Evolutionary conservation across 2,797 vertebrate species (phyloP).

Genomic region (Channa striata): DNA sequence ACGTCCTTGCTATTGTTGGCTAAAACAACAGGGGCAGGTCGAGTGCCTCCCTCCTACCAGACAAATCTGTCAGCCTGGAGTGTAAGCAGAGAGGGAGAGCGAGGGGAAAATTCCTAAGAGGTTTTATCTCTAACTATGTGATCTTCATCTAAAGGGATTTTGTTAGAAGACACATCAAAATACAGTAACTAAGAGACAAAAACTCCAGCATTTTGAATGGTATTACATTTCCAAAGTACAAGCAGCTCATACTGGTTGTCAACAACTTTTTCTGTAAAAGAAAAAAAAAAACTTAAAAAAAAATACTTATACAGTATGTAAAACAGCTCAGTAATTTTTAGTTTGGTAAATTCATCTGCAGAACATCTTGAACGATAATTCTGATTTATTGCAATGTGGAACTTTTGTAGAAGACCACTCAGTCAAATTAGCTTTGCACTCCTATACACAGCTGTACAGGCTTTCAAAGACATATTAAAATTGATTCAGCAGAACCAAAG

Average conservation of each 20-base stretch:
- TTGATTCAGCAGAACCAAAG: not conserved
- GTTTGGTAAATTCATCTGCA: not conserved
- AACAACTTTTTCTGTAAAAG: not conserved
- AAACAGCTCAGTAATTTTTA: not conserved
- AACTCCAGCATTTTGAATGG: slow-evolving; percentile 8
- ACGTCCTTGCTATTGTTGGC: slow-evolving; percentile 82
- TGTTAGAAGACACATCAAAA: slow-evolving; percentile 33
- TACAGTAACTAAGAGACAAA: slow-evolving; percentile 22
- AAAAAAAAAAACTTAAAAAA: too few species aligned
- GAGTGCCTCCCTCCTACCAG: slow-evolving; percentile 63
- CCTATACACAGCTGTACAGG: not conserved
- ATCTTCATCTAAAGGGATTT: slow-evolving; percentile 41
- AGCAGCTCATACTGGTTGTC: not conserved
- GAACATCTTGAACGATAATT: not conserved
- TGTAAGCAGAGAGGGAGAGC: slow-evolving; percentile 17
- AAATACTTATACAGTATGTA: not conserved
- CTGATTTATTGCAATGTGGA: not conserved
- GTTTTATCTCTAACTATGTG: slow-evolving; percentile 51
- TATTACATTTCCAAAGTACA: not conserved
- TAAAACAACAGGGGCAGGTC: slow-evolving; percentile 80
- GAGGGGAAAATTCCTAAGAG: slow-evolving; percentile 39
- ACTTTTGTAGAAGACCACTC: not conserved
- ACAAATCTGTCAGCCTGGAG: slow-evolving; percentile 71
- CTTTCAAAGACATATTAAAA: not conserved
- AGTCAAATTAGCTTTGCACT: not conserved